Evolutionary conservation across 2,113 vertebrate species (phyloP), one percentile per base, ranked within the genome.

Genomic region (Hydrolagus affinis): DNA sequence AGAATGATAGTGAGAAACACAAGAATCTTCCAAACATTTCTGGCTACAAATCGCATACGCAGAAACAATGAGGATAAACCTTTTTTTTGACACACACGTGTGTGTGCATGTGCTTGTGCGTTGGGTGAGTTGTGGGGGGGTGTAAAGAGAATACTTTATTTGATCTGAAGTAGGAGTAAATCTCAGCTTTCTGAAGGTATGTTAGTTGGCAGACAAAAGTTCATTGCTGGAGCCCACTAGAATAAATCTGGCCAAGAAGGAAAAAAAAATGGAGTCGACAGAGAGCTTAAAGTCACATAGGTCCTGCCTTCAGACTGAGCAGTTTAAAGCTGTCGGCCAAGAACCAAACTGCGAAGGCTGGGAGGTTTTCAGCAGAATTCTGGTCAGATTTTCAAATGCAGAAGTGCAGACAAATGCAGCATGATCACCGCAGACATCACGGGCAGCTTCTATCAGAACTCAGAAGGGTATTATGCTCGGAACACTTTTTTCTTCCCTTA

Each of bases 381-480:
- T 85, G 88, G 87, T 85, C 86, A 69, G 86, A 91, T 92, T 91
- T 86, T 86, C 89, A 85, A 85, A 87, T 87, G 85, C 86, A 87
- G 91, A 90, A 89, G 89, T 89, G 91, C 89, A 93, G 91, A 94
- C 91, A 91, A 92, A 91, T 90, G 91, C 92, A 91, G 94, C 92
- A 94, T 94, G 92, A 95, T 91, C 92, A 90, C 89, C 91, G 90
- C 89, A 89, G 89, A 93, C 91, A 95, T 91, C 92, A 93, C 92
- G 92, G 93, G 91, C 93, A 89, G 92, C 89, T 88, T 93, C 91
- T 94, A 92, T 93, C 92, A 93, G 93, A 96, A 95, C 93, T 93
- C 93, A 92, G 93, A 92, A 94, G 94, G 94, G 96, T 98, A 97
- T 99, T 98, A 98, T 96, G 91, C 93, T 96, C 94, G 90, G 93